phyloP scores from a whole-genome alignment of 1,140 invertebrate species.

The Argopecten irradians region DNA sequence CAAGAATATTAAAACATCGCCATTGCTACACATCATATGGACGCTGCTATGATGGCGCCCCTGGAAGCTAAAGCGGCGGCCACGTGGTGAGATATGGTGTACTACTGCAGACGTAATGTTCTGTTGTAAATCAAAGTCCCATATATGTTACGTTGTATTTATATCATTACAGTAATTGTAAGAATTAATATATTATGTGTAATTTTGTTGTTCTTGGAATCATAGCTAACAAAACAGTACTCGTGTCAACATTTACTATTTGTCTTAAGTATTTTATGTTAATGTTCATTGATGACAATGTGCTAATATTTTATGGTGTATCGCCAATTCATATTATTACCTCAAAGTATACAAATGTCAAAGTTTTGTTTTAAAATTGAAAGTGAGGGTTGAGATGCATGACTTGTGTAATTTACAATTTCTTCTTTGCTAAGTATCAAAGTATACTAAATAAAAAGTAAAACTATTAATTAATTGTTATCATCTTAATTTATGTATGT shows the following conservation, averaged over 20 bases:
- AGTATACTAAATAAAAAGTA: not conserved
- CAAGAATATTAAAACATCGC: not conserved
- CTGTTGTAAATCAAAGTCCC: not conserved
- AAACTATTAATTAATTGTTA: not conserved
- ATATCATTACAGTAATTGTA: not conserved
- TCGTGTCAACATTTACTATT: too few relatives aligned
- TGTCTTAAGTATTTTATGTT: not conserved
- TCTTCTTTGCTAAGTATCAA: not conserved
- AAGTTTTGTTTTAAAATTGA: conserved; percentile 1
- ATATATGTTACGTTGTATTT: not conserved
- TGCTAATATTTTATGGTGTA: not conserved
- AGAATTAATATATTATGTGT: not conserved
- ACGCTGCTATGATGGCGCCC: not conserved
- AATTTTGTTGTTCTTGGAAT: not conserved
- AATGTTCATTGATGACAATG: not conserved
- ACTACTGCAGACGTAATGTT: not conserved
- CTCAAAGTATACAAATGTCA: not conserved
- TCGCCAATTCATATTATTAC: not conserved
- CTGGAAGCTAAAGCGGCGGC: not conserved
- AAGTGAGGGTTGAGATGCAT: not conserved
- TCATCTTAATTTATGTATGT: too few relatives aligned
- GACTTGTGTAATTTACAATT: not conserved
- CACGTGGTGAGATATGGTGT: not conserved
- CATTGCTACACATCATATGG: not conserved
- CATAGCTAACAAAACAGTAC: not conserved